Base-by-base conservation (phyloP, 2,888 invertebrate species). In the Junonia oenone region DNA sequence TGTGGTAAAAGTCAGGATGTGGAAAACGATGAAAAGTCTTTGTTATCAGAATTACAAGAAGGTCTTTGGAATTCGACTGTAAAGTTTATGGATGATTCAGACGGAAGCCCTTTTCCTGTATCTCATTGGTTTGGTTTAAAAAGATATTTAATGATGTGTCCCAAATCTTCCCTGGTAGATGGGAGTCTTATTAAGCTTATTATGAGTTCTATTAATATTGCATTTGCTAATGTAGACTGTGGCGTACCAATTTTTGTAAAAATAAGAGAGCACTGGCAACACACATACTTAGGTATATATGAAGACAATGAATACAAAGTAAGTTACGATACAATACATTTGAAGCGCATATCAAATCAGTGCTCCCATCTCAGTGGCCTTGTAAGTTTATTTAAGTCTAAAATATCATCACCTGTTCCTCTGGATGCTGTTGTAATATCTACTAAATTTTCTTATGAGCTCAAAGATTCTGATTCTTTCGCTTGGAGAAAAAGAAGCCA, bases 301-400 rank as follows among this genome's bases (percentile, higher is more conserved):
- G 93, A 97, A 73, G 93, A 94, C 17, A 93, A 93, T 68, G 95
- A 95, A 45, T 91, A 94, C 40, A 92, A 95, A 65, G 94, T 95
- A n/a, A 94, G 94, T 73, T 98, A 96, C 81, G 96, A 98, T 74
- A 96, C 97, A 91, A 95, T 97, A 47, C 96, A 98, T 76, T 89
- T 99, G 59, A 94, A 94, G 73, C 92, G 93, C 64, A 93, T 95
- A 53, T 97, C 97, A 0, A 91, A 93, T 19, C 95, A 96, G 68
- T 97, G 95, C 72, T 94, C 94, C 66, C 95, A 97, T 83, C 91
- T 99, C 0, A 94, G 94, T 59, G 96, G 95, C 56, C 90, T 99
- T 47, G 85, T 98, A 35, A 94, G 95, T 68, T 86, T 99, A 61
- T 99, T 99, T 76, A 97, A 97, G 83, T 95, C 95, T 19, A 99